These are phyloP conservation scores for Dromiciops gliroides DNA, from an alignment of 2,113 vertebrate species.

Conservation along the genomic window DNA sequence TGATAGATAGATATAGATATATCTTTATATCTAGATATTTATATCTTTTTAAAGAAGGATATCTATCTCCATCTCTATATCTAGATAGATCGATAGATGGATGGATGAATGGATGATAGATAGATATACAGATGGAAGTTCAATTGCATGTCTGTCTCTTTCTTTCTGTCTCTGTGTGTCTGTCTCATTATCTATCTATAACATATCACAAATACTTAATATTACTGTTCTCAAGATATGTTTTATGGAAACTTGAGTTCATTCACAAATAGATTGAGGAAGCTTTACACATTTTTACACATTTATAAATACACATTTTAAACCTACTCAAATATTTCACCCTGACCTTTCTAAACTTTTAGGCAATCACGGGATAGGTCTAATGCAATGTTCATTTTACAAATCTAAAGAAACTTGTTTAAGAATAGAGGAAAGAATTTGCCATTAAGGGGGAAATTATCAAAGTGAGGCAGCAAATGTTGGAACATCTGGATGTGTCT, in stretches of 20 bases:
- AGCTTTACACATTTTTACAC: too few species aligned
- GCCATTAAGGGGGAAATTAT: background rate
- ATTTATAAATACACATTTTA: background rate
- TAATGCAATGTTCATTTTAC: slow-evolving; percentile 6
- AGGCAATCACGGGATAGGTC: background rate
- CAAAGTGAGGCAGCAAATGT: background rate
- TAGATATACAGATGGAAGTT: too few species aligned
- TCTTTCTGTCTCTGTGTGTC: too few species aligned
- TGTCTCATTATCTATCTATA: too few species aligned
- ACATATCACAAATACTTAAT: background rate
- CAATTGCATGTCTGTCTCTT: too few species aligned
- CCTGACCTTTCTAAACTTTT: background rate
- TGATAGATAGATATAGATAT: too few species aligned
- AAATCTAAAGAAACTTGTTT: background rate
- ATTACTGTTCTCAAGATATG: background rate
- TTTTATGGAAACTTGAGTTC: background rate
- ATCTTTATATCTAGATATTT: too few species aligned
- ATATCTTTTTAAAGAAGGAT: too few species aligned
- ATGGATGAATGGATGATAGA: too few species aligned
- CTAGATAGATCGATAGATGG: too few species aligned
- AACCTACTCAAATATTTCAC: background rate
- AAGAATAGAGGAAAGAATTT: background rate
- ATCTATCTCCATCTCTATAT: too few species aligned
- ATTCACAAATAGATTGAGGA: background rate
- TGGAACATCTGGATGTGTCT: background rate